Evolutionary conservation across 2,797 vertebrate species (phyloP), one percentile per base, ranked within the genome.

Genomic region (Sitta carolinensis): DNA sequence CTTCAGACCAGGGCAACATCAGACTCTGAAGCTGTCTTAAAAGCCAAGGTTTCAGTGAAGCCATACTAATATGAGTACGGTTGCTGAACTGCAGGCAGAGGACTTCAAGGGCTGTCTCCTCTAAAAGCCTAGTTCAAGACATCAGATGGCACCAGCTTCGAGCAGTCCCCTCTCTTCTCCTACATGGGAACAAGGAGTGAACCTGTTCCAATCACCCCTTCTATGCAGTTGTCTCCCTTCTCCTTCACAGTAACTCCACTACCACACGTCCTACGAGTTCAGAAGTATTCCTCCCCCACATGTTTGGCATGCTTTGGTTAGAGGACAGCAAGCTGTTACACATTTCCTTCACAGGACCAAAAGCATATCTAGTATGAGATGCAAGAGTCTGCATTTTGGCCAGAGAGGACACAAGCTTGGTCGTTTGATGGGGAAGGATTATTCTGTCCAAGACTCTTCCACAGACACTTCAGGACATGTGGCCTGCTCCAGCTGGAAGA

Each of bases 271-370:
- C 32, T 38, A 52, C 0, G 0, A 14, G 21, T 63, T 47, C 54
- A 32, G 22, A 90, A 84, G 5, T 26, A 61, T 50, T 70, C 32
- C 26, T 30, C 7, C 6, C 5, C 30, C 13, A 11, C 8, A 29
- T 1, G 0, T 43, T 57, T 57, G 1, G 1, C 8, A 29, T 1
- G 0, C 47, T 57, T 57, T 1, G 1, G 19, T 58, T 52, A 68
- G n/a, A 61, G 88, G 64, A 81, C 62, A 84, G 43, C 58, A 88
- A 81, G 38, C 43, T 69, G 66, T 27, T 45, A 43, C 11, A 30
- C 1, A 7, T 61, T 73, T 88, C 45, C 27, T 84, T 78, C 38
- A 80, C 45, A 55, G 57, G 40, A 74, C 57, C 62, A 72, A 90
- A 78, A 58, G 25, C 58, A 50, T 19, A 77, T 21, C 42, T 40